These are phyloP conservation scores for Zosterops japonicus DNA, from an alignment of 2,113 vertebrate genomes.

Conservation along the genomic window DNA sequence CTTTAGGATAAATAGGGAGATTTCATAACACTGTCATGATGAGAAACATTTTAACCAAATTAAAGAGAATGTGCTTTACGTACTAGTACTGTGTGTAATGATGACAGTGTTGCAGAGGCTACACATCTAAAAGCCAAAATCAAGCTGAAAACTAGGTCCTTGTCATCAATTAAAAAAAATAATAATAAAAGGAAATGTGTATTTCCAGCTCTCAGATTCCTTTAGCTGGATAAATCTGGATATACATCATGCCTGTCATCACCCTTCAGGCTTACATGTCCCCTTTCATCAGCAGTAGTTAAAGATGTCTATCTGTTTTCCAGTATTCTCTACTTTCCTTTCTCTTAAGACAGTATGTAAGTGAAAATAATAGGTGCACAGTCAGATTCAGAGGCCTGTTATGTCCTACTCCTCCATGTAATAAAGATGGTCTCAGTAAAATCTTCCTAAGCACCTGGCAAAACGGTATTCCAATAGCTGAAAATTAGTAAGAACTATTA, in stretches of 20 bases:
- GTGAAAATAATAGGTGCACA: background rate
- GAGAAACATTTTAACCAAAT: background rate
- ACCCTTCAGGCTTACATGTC: background rate
- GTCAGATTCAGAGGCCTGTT: background rate
- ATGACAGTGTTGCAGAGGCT: background rate
- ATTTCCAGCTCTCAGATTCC: background rate
- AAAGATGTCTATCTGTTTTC: background rate
- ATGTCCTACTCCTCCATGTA: background rate
- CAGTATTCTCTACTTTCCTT: background rate
- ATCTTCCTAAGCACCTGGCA: background rate
- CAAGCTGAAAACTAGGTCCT: background rate
- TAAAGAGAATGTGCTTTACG: background rate
- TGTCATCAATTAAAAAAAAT: background rate
- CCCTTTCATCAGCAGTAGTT: background rate
- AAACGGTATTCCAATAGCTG: background rate
- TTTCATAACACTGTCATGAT: background rate
- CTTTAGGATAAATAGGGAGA: background rate
- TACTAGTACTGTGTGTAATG: background rate
- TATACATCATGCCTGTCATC: background rate
- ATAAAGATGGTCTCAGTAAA: background rate
- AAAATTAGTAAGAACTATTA: background rate
- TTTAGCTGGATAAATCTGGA: background rate
- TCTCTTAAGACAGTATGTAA: background rate
- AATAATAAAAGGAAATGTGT: background rate
- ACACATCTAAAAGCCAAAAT: background rate